Evolutionary conservation across 1,140 invertebrate species (phyloP), one percentile per base, ranked within the genome.

Genomic region (Tetragonula clypearis): DNA sequence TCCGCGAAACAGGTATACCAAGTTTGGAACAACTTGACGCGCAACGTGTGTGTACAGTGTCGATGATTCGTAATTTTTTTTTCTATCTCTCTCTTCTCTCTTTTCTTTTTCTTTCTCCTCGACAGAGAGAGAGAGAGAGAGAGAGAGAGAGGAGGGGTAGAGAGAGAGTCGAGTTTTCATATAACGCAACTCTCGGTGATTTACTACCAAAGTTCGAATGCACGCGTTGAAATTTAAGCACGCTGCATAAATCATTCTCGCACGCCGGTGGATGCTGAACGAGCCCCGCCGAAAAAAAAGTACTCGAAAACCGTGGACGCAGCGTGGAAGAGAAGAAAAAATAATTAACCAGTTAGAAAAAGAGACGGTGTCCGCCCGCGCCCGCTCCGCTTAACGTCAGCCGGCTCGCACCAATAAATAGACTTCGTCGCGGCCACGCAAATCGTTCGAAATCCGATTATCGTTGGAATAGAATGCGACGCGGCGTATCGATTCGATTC

Each of bases 401-500:
- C 19, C 72, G 76, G 71, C 87, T 82, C 58, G 14, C 56, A 62
- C 71, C 69, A 88, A 87, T 89, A 89, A 90, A 76, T 89, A 82
- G 69, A 82, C 74, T 82, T 85, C 60, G 74, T 87, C 87, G 78
- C 82, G 65, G 85, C 66, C 88, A 84, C 77, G 86, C 85, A 81
- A 90, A 89, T 90, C 82, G 71, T 12, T 78, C 85, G 77, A 85
- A 89, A 90, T 89, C 88, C 80, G 88, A 90, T 90, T 90, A 89
- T 82, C 81, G 69, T n/a, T 76, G n/a, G 79, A 81, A 89, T 86
- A 90, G 88, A 87, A 85, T 84, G 78, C 85, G 71, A 89, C 88
- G 82, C 84, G 85, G 85, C 82, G 75, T 89, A 90, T 90, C 88
- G 84, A 90, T 90, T 87, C 78, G 88, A 90, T 90, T 90, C 82